phyloP scores from a whole-genome alignment of 2,797 vertebrate genomes.

The Sebastes aleutianus region DNA sequence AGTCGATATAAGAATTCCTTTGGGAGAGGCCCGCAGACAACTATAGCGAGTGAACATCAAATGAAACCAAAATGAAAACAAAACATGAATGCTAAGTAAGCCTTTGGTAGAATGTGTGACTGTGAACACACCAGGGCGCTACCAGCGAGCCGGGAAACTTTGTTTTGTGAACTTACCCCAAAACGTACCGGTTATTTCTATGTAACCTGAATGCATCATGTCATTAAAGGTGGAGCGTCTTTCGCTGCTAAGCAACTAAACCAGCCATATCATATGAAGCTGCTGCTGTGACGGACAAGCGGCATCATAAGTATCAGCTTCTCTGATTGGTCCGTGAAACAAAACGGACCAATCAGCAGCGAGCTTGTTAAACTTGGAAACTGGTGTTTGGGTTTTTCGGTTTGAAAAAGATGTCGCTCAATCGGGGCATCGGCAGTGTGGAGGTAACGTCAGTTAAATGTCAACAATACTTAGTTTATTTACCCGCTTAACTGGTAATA shows the following conservation, averaged over 20 bases:
- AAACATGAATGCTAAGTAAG: not conserved
- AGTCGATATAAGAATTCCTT: not conserved
- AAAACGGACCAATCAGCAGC: constrained; percentile 49
- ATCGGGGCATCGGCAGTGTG: constrained; percentile 78
- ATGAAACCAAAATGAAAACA: not conserved
- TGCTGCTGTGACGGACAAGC: not conserved
- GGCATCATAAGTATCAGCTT: constrained; percentile 6
- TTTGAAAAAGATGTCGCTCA: constrained; percentile 82
- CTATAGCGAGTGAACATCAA: not conserved
- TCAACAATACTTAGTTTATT: not conserved
- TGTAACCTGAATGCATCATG: not conserved
- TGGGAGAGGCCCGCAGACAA: not conserved
- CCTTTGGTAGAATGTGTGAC: not conserved
- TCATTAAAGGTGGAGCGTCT: constrained; percentile 29
- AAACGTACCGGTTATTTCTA: not conserved
- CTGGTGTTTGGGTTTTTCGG: constrained; percentile 33
- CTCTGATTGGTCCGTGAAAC: constrained; percentile 59
- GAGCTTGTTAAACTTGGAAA: constrained; percentile 37
- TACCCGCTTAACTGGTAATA: no score
- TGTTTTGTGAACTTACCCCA: not conserved
- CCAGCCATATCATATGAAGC: constrained; percentile 2
- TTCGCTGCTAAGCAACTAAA: constrained; percentile 75
- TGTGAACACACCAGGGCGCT: fast-evolving
- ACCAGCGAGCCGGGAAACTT: fast-evolving
- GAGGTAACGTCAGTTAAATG: constrained; percentile 73